Percentiles rank a stretch among this genome's conserved stretches.
phyloP scores from a whole-genome alignment of 35 echinoderm and acorn worm species.

The Stichopus chloronotus region DNA sequence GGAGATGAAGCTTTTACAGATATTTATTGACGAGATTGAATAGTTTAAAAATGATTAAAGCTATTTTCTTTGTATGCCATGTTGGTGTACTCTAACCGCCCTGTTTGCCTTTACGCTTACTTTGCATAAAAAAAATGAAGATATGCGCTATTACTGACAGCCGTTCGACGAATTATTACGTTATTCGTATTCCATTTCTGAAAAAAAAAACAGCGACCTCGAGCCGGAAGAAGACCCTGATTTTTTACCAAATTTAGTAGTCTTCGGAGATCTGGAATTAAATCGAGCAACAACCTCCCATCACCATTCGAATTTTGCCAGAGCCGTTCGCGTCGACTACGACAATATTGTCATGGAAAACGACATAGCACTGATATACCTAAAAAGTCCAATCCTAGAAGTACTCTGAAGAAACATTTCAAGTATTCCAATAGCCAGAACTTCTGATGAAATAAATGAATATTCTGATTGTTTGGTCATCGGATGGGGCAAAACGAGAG shows the following conservation, averaged over 20 bases:
- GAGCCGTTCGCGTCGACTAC: background rate
- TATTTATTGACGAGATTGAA: too few species aligned
- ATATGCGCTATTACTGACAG: too few species aligned
- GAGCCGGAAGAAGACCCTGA: background rate
- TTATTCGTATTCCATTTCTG: too few species aligned
- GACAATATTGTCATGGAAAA: background rate
- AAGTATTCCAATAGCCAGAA: background rate
- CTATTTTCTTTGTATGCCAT: too few species aligned
- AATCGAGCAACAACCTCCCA: background rate
- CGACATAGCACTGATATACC: background rate
- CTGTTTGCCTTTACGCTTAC: too few species aligned
- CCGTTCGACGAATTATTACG: too few species aligned
- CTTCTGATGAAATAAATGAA: background rate
- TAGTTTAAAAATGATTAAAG: too few species aligned
- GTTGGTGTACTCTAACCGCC: too few species aligned
- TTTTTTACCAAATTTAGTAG: background rate
- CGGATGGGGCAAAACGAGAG: background rate
- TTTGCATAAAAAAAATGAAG: too few species aligned
- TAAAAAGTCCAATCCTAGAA: background rate
- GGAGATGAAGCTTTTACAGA: too few species aligned
- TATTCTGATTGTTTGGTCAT: background rate
- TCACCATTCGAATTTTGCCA: background rate
- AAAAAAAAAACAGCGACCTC: background rate
- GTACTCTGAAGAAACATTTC: background rate
- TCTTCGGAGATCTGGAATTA: background rate